Evolutionary conservation across 2,113 vertebrate species (phyloP), one percentile per base, ranked within the genome.

Genomic region (Proterorhinus semilunaris): DNA sequence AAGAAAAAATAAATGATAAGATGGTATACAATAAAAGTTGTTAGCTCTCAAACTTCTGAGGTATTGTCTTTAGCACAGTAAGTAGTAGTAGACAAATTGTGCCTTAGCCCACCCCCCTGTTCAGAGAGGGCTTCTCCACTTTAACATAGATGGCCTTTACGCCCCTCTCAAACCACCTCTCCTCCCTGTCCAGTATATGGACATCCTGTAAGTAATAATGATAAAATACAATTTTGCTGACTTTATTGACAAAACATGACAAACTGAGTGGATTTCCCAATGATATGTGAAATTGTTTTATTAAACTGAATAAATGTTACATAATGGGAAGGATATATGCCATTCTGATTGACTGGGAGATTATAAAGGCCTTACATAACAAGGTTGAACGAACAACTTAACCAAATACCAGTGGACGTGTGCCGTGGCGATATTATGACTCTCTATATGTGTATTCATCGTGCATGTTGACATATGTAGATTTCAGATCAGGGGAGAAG

Each of bases 381-480:
- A 61, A 8, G 57, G 36, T 43, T 43, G 57, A 59, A 13, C 15
- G 6, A 16, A 17, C 13, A 45, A 36, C 1, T 10, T 50, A 59
- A 15, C 15, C 49, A 1, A 36, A n/a, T 12, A 50, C 9, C 10
- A 55, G 52, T 71, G 9, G 47, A 43, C 4, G 65, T 74, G 43
- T 11, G 16, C 16, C 15, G 17, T 7, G 45, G 48, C 16, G 51
- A 50, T 6, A 8, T 44, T 61, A 7, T 54, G 62, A 62, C 57
- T 76, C 27, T 53, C 21, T 45, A 65, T 75, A 36, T 67, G 12
- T 78, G 61, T 54, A 51, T 68, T 61, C 71, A 45, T 47, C 58
- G 72, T 79, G 46, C 49, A 73, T 79, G 79, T 72, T 78, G 45
- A 62, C 52, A 75, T 74, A 75, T 49, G 49, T 54, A 74, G 53